Base-by-base conservation (phyloP, 1,140 invertebrate species). In the Aphaenogaster rudis region DNA sequence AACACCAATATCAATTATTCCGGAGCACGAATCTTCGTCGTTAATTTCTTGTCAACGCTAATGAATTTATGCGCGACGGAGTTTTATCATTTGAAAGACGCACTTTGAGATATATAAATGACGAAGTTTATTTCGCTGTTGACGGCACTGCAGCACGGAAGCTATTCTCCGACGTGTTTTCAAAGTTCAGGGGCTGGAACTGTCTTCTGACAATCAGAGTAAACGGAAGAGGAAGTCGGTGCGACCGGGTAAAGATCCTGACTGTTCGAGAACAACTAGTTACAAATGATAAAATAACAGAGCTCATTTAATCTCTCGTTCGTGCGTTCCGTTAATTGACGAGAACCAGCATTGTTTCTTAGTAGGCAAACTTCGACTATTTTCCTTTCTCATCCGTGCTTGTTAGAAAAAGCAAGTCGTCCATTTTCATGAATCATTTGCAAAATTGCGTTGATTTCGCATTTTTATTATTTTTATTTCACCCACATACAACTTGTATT, bases 271-370 rank as follows among this genome's bases (percentile, higher is more conserved):
- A 87, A 77, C 64, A 82, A 78, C 48, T 57, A 89, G 86, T 87
- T 81, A 71, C 88, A 88, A 88, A 86, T 88, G 85, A 87, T 80
- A 87, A 88, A 87, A 87, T 88, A 88, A 88, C 69, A 87, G 61
- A 79, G 59, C 67, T 88, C 85, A 86, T 87, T 88, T 81, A 66
- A 50, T 71, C 69, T 64, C 74, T 80, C 42, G 50, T 52, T 71
- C 78, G 52, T 72, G 33, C 74, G 9, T 77, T 61, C 42, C 39
- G 48, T 76, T 88, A 86, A 88, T 88, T 88, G 59, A 77, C 33
- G 61, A 72, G 57, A 50, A 45, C 36, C 64, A 36, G 64, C 61
- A 81, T 88, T 88, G 85, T 81, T 88, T 74, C 74, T 57, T 45
- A 54, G n/a, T 42, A 59, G 63, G 45, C n/a, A 42, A 86, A 79